Conservation (phyloP, 2,888 invertebrate species). For the Seladonia tumulorum region DNA sequence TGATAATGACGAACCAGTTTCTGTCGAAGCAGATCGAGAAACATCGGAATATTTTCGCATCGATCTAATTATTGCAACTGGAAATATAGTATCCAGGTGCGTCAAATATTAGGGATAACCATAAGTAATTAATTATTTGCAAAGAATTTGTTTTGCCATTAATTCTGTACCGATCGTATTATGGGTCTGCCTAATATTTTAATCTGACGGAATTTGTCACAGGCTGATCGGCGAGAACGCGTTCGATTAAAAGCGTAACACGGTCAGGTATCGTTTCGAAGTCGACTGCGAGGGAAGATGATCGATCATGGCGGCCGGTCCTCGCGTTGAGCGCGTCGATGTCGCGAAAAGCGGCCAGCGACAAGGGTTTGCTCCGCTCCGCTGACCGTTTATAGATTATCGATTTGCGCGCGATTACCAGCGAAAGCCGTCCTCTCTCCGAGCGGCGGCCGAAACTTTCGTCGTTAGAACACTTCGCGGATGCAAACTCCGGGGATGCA, state of each 20-base stretch:
- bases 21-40: too few relatives aligned
- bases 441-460: slow-evolving; percentile 58
- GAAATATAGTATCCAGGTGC: too few relatives aligned
- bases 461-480: slow-evolving; percentile 58
- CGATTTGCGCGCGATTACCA: slow-evolving; percentile 63
- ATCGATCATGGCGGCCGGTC: slow-evolving; percentile 61
- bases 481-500: neutral
- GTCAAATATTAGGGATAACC: too few relatives aligned
- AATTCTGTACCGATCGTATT: too few relatives aligned
- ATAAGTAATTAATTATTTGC: too few relatives aligned
- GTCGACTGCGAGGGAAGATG: slow-evolving; percentile 51
- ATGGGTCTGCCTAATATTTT: neutral
- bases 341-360: slow-evolving; percentile 57
- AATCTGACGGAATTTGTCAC: neutral
- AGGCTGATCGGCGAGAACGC: neutral
- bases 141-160: too few relatives aligned
- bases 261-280: slow-evolving; percentile 30
- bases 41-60: too few relatives aligned
- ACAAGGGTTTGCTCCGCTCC: slow-evolving; percentile 47
- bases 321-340: slow-evolving; percentile 36
- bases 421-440: slow-evolving; percentile 62
- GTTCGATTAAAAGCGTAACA: neutral
- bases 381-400: slow-evolving; percentile 71
- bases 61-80: too few relatives aligned
- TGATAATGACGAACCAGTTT: too few relatives aligned